These are phyloP conservation scores for Drosophila acutilabella DNA, from an alignment of 2,888 invertebrate genomes.

Conservation along the genomic window DNA sequence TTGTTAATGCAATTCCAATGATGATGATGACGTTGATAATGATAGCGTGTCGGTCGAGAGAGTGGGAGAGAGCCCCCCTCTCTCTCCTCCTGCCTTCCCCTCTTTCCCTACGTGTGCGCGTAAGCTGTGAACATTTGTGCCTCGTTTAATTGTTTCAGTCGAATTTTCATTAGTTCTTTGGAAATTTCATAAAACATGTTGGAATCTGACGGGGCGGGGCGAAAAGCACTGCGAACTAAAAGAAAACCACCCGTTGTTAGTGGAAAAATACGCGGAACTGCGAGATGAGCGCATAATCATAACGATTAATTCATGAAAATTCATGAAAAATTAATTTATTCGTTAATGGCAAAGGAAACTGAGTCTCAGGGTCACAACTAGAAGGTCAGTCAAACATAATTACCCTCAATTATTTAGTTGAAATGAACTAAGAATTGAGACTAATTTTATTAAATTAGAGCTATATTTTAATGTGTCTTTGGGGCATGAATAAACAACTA, in stretches of 20 bases:
- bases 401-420: not conserved
- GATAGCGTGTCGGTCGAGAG: constrained; percentile 32
- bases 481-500: too few relatives aligned
- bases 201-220: not conserved
- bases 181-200: constrained; percentile 23
- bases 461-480: too few relatives aligned
- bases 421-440: too few relatives aligned
- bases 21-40: constrained; percentile 26
- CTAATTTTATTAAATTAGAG: too few relatives aligned
- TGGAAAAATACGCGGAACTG: constrained; percentile 28
- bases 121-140: constrained; percentile 63
- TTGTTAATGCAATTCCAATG: constrained; percentile 70
- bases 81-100: not conserved
- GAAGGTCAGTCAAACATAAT: constrained; percentile 1
- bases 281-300: constrained; percentile 15
- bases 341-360: not conserved
- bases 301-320: constrained; percentile 2
- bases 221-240: not conserved
- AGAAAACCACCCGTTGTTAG: constrained; percentile 13
- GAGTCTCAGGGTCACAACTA: not conserved
- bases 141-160: constrained; percentile 55
- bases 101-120: not conserved
- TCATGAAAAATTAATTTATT: constrained; percentile 6
- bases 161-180: constrained; percentile 37
- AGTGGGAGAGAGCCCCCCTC: not conserved